Evolutionary conservation across 35 echinoderm and acorn worm species (phyloP).

Genomic region (Diadema setosum): DNA sequence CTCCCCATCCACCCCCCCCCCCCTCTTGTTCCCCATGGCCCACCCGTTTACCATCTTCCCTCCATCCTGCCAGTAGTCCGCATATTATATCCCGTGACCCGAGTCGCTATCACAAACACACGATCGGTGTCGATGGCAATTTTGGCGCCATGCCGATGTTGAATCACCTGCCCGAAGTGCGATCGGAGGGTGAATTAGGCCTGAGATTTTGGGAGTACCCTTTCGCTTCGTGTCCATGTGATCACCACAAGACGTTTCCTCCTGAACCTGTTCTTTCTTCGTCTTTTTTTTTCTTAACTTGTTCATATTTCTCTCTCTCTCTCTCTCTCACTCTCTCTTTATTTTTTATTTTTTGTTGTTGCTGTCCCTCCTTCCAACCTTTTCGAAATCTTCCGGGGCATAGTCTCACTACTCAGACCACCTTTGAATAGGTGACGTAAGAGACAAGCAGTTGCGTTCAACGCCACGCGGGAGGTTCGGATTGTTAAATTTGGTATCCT

Average conservation of each 20-base stretch:
- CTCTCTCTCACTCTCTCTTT: neutral
- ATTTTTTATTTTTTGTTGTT: neutral
- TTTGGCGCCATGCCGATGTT: neutral
- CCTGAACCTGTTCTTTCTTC: neutral
- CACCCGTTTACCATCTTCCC: neutral
- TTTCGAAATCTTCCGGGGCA: no score
- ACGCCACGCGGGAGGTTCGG: no score
- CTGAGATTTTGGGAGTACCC: neutral
- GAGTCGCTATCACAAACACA: neutral
- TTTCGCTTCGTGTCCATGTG: neutral
- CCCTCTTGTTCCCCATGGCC: neutral
- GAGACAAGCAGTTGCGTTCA: no score
- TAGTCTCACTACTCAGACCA: no score
- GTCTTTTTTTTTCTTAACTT: neutral
- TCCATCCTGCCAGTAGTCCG: neutral
- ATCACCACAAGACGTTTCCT: neutral
- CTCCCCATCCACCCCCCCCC: no score
- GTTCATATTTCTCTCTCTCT: neutral
- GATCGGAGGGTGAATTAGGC: neutral
- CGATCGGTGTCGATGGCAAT: neutral
- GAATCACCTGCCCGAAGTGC: neutral
- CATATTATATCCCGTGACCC: neutral
- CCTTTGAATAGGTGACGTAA: no score
- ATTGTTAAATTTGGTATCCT: no score
- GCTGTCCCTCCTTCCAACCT: no score